These are phyloP conservation scores for Aptenodytes forsteri DNA, from an alignment of 2,113 vertebrate species.

Conservation along the genomic window DNA sequence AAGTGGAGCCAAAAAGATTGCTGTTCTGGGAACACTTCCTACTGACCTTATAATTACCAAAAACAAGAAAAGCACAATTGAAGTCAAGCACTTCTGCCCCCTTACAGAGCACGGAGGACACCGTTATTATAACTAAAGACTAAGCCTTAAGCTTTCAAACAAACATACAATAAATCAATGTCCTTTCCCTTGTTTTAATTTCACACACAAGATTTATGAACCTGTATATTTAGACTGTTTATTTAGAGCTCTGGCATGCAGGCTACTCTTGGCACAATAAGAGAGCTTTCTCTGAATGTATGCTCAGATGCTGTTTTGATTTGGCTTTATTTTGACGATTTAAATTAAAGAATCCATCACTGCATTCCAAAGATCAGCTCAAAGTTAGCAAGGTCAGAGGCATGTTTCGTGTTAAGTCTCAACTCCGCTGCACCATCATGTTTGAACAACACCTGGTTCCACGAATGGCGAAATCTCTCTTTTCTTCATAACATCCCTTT, in stretches of 20 bases:
- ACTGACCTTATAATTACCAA: not conserved
- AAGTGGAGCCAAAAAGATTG: not conserved
- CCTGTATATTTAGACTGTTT: conserved; percentile 52
- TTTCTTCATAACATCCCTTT: not conserved
- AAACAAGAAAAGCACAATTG: not conserved
- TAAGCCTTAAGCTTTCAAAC: conserved; percentile 26
- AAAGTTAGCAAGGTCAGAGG: not conserved
- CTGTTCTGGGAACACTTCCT: not conserved
- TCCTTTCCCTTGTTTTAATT: conserved; percentile 61
- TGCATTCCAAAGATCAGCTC: not conserved
- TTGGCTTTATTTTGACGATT: conserved; percentile 13
- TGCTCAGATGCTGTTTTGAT: conserved; percentile 25
- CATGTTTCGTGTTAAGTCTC: not conserved
- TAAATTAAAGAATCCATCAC: conserved; percentile 29
- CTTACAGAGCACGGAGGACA: not conserved
- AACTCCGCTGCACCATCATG: not conserved
- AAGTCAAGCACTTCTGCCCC: conserved; percentile 43
- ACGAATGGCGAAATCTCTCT: not conserved
- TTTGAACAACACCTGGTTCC: not conserved
- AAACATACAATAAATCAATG: conserved; percentile 57
- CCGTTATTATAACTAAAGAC: conserved; percentile 18
- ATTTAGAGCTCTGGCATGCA: conserved; percentile 26
- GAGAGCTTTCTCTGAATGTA: conserved; percentile 30
- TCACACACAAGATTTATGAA: conserved; percentile 60
- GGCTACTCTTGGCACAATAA: conserved; percentile 17